Conservation (phyloP, 2,888 invertebrate genomes). For the Pristionchus fissidentatus region DNA sequence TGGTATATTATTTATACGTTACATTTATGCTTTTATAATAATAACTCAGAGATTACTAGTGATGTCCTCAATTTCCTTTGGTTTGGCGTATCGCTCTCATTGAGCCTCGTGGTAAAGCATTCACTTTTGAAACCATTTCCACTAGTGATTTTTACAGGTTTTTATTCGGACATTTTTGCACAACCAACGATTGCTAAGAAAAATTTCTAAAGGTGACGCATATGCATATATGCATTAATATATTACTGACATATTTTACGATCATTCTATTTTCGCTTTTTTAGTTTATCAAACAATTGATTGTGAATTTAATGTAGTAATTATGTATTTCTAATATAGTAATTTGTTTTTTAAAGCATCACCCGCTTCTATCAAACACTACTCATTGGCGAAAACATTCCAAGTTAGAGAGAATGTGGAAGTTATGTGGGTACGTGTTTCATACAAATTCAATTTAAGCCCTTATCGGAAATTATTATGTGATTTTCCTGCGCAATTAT, state of each 20-base stretch:
- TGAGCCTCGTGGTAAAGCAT: too few relatives aligned
- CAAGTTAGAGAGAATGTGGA: constrained; percentile 2
- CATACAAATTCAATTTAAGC: too few relatives aligned
- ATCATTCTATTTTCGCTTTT: too few relatives aligned
- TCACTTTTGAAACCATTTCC: too few relatives aligned
- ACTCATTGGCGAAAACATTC: background rate
- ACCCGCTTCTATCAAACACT: background rate
- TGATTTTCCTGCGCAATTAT: too few relatives aligned
- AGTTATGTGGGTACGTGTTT: background rate
- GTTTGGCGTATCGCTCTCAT: background rate
- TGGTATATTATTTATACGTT: background rate
- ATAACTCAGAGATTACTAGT: background rate
- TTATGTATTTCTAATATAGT: background rate
- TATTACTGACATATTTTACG: too few relatives aligned
- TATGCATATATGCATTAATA: too few relatives aligned
- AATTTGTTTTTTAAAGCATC: background rate
- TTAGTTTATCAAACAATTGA: too few relatives aligned
- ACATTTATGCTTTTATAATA: background rate
- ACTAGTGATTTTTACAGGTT: background rate
- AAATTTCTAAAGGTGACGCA: background rate
- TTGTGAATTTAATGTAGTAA: too few relatives aligned
- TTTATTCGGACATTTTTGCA: background rate
- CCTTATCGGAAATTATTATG: too few relatives aligned
- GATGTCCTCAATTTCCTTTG: background rate
- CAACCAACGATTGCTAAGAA: background rate